Conservation (phyloP, 2,113 vertebrate genomes). For the Callipepla californica region DNA sequence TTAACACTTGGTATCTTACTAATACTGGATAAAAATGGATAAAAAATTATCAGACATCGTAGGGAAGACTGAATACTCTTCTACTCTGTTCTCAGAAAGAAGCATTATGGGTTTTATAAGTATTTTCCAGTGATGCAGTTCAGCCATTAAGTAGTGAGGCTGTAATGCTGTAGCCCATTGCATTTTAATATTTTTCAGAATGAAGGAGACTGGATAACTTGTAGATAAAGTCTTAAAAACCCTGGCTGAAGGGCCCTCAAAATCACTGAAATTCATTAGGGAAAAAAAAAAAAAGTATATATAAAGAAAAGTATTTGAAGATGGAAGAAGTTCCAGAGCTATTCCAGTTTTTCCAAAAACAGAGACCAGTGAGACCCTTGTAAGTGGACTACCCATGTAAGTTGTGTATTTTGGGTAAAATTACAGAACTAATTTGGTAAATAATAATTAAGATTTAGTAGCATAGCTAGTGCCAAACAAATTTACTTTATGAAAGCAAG, state of each 20-base stretch:
- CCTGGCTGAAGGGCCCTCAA: neutral
- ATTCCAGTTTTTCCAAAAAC: neutral
- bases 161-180: slow-evolving; percentile 5
- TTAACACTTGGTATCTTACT: neutral
- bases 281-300: neutral
- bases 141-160: neutral
- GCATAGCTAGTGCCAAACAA: neutral
- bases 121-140: neutral
- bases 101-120: neutral
- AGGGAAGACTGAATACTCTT: neutral
- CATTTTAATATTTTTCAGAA: slow-evolving; percentile 14
- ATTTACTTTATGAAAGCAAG: neutral
- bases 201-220: slow-evolving; percentile 1
- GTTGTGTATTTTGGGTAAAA: neutral
- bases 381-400: neutral
- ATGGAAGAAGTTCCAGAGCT: neutral
- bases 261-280: neutral
- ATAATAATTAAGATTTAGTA: neutral
- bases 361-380: neutral
- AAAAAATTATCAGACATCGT: neutral
- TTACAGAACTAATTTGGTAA: neutral
- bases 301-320: neutral
- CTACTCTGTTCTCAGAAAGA: neutral
- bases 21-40: neutral
- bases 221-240: neutral